A percentile compares a stretch with the other conserved stretches of the same genome.
phyloP scores from a whole-genome alignment of 1,140 invertebrate species.

The Bombus balteatus region DNA sequence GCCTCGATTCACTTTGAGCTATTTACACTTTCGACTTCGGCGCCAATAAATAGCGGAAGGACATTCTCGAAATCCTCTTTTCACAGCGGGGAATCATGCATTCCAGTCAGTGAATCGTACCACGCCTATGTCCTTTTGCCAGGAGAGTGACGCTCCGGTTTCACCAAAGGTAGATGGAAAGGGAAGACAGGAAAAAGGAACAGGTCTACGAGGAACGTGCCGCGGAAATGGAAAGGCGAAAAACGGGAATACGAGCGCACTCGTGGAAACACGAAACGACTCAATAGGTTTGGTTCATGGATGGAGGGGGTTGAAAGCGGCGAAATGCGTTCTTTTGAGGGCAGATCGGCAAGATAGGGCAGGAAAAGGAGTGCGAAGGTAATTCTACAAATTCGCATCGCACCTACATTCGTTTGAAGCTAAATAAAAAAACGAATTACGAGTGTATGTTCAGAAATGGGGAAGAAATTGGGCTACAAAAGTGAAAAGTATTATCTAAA shows the following conservation, averaged over 20 bases:
- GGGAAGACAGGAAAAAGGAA: neutral
- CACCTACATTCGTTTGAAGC: neutral
- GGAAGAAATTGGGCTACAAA: neutral
- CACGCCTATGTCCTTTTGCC: slow-evolving; percentile 28
- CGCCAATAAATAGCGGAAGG: slow-evolving; percentile 15
- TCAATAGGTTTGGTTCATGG: slow-evolving; percentile 53
- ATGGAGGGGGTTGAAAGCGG: slow-evolving; percentile 1
- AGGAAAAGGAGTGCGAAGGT: slow-evolving; percentile 10
- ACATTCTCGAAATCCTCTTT: slow-evolving; percentile 22
- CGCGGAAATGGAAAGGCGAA: slow-evolving; percentile 54
- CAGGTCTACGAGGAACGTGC: slow-evolving; percentile 18
- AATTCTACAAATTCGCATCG: slow-evolving; percentile 39
- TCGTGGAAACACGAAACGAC: slow-evolving; percentile 56
- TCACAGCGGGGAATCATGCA: slow-evolving; percentile 3
- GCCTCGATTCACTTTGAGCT: neutral
- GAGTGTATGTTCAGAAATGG: neutral
- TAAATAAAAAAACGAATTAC: neutral
- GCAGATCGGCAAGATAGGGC: slow-evolving; percentile 43
- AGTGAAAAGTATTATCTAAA: neutral
- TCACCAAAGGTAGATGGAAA: neutral
- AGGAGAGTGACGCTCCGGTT: neutral
- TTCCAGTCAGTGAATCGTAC: slow-evolving; percentile 31
- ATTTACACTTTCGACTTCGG: slow-evolving; percentile 19
- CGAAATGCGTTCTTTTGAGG: slow-evolving; percentile 65
- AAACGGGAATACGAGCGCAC: slow-evolving; percentile 53